phyloP scores from a whole-genome alignment of 2,797 vertebrate species.

The Nannoperca australis region DNA sequence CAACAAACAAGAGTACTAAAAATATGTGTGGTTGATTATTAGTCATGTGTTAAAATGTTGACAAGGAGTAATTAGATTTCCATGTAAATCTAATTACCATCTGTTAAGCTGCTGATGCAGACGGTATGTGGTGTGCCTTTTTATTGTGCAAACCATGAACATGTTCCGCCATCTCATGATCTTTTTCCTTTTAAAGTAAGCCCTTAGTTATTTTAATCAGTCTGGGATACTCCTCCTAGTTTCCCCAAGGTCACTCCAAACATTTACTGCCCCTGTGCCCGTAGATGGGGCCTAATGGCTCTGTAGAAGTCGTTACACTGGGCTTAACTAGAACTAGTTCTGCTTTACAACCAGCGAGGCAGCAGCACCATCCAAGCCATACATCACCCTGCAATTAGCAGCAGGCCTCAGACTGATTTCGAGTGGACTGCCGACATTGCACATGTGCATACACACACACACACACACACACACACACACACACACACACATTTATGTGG shows the following conservation, averaged over 20 bases:
- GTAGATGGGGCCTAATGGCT: conserved; percentile 28
- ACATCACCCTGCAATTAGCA: conserved; percentile 80
- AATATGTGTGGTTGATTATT: neutral
- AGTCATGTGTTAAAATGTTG: conserved; percentile 9
- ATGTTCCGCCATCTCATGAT: conserved; percentile 62
- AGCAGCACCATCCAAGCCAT: conserved; percentile 65
- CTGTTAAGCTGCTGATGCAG: conserved; percentile 58
- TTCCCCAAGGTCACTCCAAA: conserved; percentile 51
- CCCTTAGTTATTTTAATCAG: conserved; percentile 52
- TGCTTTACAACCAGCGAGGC: conserved; percentile 50
- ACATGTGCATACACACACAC: conserved; percentile 11
- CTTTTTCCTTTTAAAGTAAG: conserved; percentile 58
- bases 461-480: conserved; percentile 22
- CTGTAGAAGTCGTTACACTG: conserved; percentile 65
- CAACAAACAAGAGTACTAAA: conserved; percentile 14
- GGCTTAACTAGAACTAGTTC: conserved; percentile 29
- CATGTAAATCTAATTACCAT: conserved; percentile 75
- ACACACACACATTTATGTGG: neutral
- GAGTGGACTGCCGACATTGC: conserved; percentile 43
- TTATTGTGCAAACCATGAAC: conserved; percentile 49
- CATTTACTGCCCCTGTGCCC: conserved; percentile 37
- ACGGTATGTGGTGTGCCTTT: conserved; percentile 38
- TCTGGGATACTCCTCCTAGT: conserved; percentile 41
- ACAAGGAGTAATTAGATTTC: conserved; percentile 65
- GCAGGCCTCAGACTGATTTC: conserved; percentile 51